phyloP scores from a whole-genome alignment of 2,888 invertebrate species.

The Malacosoma neustria region DNA sequence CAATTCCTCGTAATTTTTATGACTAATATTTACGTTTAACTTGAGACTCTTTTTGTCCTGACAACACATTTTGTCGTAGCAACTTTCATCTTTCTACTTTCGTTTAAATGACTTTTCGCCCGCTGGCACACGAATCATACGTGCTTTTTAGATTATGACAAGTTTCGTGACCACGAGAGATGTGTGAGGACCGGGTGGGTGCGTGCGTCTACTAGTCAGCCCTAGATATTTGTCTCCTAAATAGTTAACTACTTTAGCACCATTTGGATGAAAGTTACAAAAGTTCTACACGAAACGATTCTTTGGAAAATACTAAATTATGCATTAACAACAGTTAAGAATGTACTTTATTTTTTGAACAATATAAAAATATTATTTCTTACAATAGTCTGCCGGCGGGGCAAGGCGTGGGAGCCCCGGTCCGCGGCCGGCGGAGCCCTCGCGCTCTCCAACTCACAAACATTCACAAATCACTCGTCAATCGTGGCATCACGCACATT shows the following conservation, averaged over 20 bases:
- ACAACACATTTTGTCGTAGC: no score
- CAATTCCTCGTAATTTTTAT: no score
- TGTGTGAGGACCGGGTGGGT: conserved; percentile 16
- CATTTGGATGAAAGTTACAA: conserved; percentile 51
- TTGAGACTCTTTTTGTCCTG: no score
- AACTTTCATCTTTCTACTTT: no score
- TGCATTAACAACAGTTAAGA: conserved; percentile 49
- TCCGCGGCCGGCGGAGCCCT: conserved; percentile 4
- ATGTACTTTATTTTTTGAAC: conserved; percentile 68
- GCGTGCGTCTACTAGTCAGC: conserved; percentile 16
- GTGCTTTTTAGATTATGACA: no score
- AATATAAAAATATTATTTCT: conserved; percentile 70
- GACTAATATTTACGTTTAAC: no score
- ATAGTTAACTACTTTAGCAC: conserved; percentile 52
- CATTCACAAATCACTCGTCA: conserved; percentile 15
- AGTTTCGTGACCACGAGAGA: conserved; percentile 6
- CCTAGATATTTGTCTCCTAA: conserved; percentile 8
- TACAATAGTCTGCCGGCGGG: conserved; percentile 37
- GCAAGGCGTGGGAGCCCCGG: conserved; percentile 7
- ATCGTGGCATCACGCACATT: conserved; percentile 19
- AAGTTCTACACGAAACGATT: conserved; percentile 28
- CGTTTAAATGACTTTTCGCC: no score
- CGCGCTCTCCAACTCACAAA: conserved; percentile 16
- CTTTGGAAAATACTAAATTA: conserved; percentile 56
- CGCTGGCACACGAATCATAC: no score